Percentiles rank a stretch among this genome's conserved stretches.
Conservation (phyloP, 2,888 invertebrate species). For the Lobophora halterata region DNA sequence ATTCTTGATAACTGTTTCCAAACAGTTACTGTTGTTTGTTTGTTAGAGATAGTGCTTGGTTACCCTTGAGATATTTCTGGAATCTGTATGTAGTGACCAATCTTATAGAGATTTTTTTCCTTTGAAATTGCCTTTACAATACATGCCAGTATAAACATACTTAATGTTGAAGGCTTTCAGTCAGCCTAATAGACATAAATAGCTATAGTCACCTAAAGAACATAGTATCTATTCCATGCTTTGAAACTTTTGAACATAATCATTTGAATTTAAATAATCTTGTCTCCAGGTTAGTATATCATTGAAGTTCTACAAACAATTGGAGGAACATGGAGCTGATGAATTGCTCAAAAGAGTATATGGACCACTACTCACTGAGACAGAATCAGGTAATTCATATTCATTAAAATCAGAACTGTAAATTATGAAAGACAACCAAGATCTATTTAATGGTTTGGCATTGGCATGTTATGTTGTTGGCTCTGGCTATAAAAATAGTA, state of each 20-base stretch:
- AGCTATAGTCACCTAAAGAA: slow-evolving; percentile 2
- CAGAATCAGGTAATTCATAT: slow-evolving; percentile 88
- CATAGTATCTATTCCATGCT: too few species aligned
- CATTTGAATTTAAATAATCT: slow-evolving; percentile 7
- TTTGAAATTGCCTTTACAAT: background rate
- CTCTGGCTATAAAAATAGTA: slow-evolving; percentile 2
- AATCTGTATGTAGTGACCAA: slow-evolving; percentile 2
- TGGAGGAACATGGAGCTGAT: slow-evolving; percentile 99
- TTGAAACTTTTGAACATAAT: too few species aligned
- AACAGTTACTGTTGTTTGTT: slow-evolving; percentile 11
- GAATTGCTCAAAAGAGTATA: slow-evolving; percentile 96
- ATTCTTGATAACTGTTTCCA: slow-evolving; percentile 18
- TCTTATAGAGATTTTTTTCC: slow-evolving; percentile 10
- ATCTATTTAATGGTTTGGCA: too few species aligned
- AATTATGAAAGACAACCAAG: too few species aligned
- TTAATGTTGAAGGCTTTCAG: too few species aligned
- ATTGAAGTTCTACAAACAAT: slow-evolving; percentile 98
- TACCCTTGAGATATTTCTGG: slow-evolving; percentile 3
- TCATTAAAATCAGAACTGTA: background rate
- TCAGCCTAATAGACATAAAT: too few species aligned
- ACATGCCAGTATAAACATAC: too few species aligned
- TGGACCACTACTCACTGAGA: slow-evolving; percentile 88
- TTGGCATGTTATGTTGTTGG: background rate
- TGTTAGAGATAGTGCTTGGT: slow-evolving; percentile 6
- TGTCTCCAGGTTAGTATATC: slow-evolving; percentile 95